A percentile compares a stretch with the other conserved stretches of the same genome.
phyloP scores from a whole-genome alignment of 2,888 invertebrate genomes.

The Mactromeris polynyma region DNA sequence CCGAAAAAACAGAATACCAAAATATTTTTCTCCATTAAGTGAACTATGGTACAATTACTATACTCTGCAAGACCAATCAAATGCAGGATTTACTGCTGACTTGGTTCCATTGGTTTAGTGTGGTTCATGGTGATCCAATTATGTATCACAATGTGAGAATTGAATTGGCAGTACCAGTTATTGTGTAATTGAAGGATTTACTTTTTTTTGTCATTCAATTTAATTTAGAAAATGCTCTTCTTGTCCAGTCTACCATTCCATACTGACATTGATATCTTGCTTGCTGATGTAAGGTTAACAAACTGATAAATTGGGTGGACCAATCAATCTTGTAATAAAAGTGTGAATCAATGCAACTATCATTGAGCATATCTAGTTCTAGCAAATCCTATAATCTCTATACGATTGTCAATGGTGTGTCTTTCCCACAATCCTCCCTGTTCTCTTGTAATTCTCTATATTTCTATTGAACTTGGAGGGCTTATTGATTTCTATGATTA shows the following conservation, averaged over 20 bases:
- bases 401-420: conserved; percentile 10
- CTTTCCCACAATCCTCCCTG: background rate
- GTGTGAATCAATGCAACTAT: background rate
- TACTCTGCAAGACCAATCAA: no score
- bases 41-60: no score
- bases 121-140: no score
- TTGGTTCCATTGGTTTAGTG: no score
- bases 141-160: no score
- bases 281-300: background rate
- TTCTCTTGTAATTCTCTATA: conserved; percentile 5
- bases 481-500: conserved; percentile 43
- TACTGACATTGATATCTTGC: conserved; percentile 2
- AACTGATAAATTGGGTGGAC: background rate
- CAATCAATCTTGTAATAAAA: conserved; percentile 4
- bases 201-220: no score
- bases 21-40: no score
- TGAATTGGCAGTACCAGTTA: no score
- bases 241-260: background rate
- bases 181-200: no score
- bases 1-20: no score
- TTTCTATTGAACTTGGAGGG: conserved; percentile 16
- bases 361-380: background rate
- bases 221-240: no score
- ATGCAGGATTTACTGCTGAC: no score
- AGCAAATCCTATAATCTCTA: background rate